Conservation (phyloP, 2,888 invertebrate species). For the Pimpla rufipes region DNA sequence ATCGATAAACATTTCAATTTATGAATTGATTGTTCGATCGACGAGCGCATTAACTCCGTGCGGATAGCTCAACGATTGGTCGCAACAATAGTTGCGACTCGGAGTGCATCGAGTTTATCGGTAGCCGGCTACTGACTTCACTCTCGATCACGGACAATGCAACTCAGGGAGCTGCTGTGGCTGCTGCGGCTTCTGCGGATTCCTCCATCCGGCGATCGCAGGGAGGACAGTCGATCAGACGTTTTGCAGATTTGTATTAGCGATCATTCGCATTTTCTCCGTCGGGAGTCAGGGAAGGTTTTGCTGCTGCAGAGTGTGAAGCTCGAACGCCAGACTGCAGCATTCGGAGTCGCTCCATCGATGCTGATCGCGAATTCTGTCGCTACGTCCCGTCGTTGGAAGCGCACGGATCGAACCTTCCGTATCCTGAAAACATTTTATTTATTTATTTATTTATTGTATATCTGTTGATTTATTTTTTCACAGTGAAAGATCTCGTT, state of each 20-base stretch:
- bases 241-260: background rate
- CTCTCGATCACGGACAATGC: constrained; percentile 3
- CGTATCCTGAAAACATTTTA: constrained; percentile 71
- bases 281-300: constrained; percentile 68
- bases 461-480: background rate
- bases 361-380: constrained; percentile 77
- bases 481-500: too few relatives aligned
- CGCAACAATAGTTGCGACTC: background rate
- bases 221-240: background rate
- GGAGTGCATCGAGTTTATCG: background rate
- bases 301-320: constrained; percentile 79
- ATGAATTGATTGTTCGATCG: constrained; percentile 1
- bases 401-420: constrained; percentile 71
- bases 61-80: background rate
- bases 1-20: constrained; percentile 11
- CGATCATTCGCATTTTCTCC: constrained; percentile 21
- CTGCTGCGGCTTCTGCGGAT: background rate
- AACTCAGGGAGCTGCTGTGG: background rate
- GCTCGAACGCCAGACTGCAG: constrained; percentile 82
- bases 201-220: background rate
- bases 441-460: background rate
- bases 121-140: constrained; percentile 19
- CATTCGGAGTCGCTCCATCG: constrained; percentile 84
- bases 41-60: background rate
- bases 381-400: constrained; percentile 52